phyloP scores from a whole-genome alignment of 2,888 invertebrate species.

The Ernsta delagoae region DNA sequence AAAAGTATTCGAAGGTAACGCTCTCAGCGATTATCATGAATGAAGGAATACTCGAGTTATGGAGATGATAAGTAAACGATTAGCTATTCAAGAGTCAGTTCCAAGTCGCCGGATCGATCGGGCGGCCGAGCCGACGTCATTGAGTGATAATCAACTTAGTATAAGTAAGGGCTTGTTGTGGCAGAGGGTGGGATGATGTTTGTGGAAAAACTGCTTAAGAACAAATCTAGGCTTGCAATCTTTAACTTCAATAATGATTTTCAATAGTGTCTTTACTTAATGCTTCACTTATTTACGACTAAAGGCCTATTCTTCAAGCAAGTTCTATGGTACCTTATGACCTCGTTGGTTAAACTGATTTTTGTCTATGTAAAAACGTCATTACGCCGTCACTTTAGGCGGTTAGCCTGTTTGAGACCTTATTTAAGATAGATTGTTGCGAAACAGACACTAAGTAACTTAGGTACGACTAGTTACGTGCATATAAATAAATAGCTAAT shows the following conservation, averaged over 20 bases:
- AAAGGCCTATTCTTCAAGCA: no score
- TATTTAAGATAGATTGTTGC: no score
- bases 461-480: no score
- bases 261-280: no score
- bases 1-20: background rate
- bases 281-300: no score
- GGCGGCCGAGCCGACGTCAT: background rate
- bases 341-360: no score
- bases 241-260: background rate
- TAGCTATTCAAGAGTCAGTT: conserved; percentile 20
- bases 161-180: conserved; percentile 8
- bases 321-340: no score
- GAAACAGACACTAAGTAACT: no score
- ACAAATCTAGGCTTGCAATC: background rate
- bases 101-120: conserved; percentile 14
- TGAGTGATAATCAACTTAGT: conserved; percentile 20
- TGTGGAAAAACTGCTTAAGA: background rate
- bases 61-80: conserved; percentile 24
- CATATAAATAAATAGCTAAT: no score
- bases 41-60: conserved; percentile 1
- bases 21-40: background rate
- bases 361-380: no score
- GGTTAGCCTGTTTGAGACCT: no score
- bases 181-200: background rate
- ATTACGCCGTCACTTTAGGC: no score